Conservation (phyloP, 2,888 invertebrate genomes). For the Aethes cnicana region DNA sequence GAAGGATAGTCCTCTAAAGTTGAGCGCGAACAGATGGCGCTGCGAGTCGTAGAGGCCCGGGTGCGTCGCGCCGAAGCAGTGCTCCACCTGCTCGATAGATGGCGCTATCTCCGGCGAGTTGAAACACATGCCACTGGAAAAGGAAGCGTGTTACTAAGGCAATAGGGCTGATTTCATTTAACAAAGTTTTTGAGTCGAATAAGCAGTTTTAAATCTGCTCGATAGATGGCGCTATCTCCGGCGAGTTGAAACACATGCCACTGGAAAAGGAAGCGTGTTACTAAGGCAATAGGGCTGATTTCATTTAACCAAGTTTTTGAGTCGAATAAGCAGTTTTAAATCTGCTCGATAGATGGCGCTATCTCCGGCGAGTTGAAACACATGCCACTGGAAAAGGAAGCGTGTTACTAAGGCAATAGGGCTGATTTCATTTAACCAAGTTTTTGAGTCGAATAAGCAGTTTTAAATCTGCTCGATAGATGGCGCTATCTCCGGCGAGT, state of each 20-base stretch:
- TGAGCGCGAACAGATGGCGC: slow-evolving; percentile 96
- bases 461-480: slow-evolving; percentile 99
- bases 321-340: slow-evolving; percentile 99
- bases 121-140: slow-evolving; percentile 89
- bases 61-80: slow-evolving; percentile 99
- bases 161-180: too few species aligned
- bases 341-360: slow-evolving; percentile 97
- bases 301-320: too few species aligned
- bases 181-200: too few species aligned
- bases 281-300: background rate
- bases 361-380: slow-evolving; percentile 96
- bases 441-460: too few species aligned
- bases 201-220: slow-evolving; percentile 99
- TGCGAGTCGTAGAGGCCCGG: slow-evolving; percentile 98
- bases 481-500: slow-evolving; percentile 96
- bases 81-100: slow-evolving; percentile 98
- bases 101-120: slow-evolving; percentile 97
- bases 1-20: slow-evolving; percentile 98
- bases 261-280: slow-evolving; percentile 63
- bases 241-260: slow-evolving; percentile 93
- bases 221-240: slow-evolving; percentile 96
- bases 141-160: slow-evolving; percentile 13
- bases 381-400: slow-evolving; percentile 83
- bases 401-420: slow-evolving; percentile 6
- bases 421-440: too few species aligned